A percentile compares a stretch with the other conserved stretches of the same genome.
Conservation (phyloP, 1,140 invertebrate species). For the Hyposmocoma kahamanoa region DNA sequence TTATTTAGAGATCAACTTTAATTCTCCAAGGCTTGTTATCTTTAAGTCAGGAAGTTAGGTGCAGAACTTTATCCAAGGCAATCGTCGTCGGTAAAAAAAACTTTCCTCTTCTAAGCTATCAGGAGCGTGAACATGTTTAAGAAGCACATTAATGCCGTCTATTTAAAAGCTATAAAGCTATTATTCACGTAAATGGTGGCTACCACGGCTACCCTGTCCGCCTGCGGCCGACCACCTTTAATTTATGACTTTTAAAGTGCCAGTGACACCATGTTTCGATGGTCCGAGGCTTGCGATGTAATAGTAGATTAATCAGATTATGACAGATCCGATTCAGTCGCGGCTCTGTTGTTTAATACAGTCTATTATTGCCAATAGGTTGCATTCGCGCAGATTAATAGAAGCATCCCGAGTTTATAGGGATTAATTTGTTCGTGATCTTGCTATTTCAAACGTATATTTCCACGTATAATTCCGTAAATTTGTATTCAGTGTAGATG, state of each 20-base stretch:
- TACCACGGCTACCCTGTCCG: slow-evolving; percentile 19
- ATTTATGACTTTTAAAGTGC: slow-evolving; percentile 41
- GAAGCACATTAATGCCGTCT: slow-evolving; percentile 19
- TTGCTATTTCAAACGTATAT: too few relatives aligned
- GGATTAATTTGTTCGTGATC: too few relatives aligned
- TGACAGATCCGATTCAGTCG: slow-evolving; percentile 18
- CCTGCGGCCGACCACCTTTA: slow-evolving; percentile 24
- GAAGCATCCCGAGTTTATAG: too few relatives aligned
- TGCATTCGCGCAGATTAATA: too few relatives aligned
- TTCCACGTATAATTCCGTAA: too few relatives aligned
- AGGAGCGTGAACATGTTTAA: slow-evolving; percentile 18
- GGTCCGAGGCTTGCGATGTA: slow-evolving; percentile 6
- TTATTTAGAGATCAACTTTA: too few relatives aligned
- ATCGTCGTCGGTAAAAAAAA: too few relatives aligned
- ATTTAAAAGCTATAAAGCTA: slow-evolving; percentile 26
- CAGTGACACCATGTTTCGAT: slow-evolving; percentile 32
- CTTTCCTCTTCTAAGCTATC: too few relatives aligned
- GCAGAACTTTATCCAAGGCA: too few relatives aligned
- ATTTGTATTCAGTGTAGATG: too few relatives aligned
- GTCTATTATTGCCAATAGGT: neutral
- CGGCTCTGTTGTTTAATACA: neutral
- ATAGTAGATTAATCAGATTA: neutral
- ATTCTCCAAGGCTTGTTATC: too few relatives aligned
- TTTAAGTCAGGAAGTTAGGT: too few relatives aligned
- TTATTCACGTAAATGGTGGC: slow-evolving; percentile 32